These are phyloP conservation scores for Anticlea derivata DNA, from an alignment of 2,888 invertebrate genomes.

Conservation along the genomic window DNA sequence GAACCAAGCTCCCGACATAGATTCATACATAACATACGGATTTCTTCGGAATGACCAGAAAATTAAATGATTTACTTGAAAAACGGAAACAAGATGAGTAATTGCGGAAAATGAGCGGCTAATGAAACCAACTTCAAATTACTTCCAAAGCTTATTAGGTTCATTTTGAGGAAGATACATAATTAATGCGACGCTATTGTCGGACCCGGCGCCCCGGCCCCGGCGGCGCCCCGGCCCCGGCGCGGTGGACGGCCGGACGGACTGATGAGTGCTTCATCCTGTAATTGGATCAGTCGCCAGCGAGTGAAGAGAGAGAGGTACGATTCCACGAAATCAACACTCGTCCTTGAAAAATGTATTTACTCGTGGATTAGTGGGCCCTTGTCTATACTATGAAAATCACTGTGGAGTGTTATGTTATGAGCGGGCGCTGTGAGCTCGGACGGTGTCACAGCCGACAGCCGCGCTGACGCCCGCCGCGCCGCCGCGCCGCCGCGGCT, in stretches of 20 bases:
- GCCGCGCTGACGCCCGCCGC: too few relatives aligned
- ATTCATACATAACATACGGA: too few relatives aligned
- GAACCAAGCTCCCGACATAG: too few relatives aligned
- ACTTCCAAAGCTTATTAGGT: slow-evolving; percentile 11
- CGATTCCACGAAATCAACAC: not conserved
- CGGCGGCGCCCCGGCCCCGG: too few relatives aligned
- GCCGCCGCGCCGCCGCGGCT: too few relatives aligned
- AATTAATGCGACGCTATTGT: slow-evolving; percentile 19
- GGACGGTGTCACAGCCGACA: too few relatives aligned
- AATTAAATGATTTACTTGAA: not conserved
- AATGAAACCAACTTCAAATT: slow-evolving; percentile 21
- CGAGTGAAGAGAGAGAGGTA: not conserved
- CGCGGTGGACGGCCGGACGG: not conserved
- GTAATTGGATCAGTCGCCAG: slow-evolving; percentile 22
- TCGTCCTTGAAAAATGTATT: not conserved
- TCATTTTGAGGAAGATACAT: slow-evolving; percentile 16
- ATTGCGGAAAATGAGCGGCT: slow-evolving; percentile 4
- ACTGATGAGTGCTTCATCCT: slow-evolving; percentile 22
- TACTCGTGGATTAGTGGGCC: too few relatives aligned
- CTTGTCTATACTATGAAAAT: too few relatives aligned
- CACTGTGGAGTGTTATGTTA: too few relatives aligned
- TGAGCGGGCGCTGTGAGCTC: too few relatives aligned
- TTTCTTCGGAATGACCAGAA: not conserved
- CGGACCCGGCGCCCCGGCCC: not conserved
- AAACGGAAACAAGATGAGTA: slow-evolving; percentile 1